These are phyloP conservation scores for Carcina quercana DNA, from an alignment of 2,888 invertebrate genomes.

Conservation along the genomic window DNA sequence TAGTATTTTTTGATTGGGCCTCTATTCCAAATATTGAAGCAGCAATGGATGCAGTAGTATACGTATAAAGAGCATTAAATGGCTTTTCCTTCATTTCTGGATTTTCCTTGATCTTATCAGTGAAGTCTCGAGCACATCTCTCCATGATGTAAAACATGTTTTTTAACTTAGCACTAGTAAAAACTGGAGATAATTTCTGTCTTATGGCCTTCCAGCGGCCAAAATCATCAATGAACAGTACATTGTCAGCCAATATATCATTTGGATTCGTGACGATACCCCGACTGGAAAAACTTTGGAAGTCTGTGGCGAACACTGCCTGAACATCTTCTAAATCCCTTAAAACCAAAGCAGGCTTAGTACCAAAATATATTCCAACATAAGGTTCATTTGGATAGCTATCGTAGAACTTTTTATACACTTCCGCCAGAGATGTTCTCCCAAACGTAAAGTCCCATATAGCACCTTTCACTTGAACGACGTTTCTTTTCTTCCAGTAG, in stretches of 20 bases:
- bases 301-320: conserved; percentile 37
- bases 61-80: conserved; percentile 37
- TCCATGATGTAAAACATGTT: conserved; percentile 53
- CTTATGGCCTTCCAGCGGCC: conserved; percentile 47
- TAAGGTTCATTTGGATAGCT: conserved; percentile 24
- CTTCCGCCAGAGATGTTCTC: not conserved
- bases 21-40: conserved; percentile 55
- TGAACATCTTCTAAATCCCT: conserved; percentile 41
- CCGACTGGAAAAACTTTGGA: conserved; percentile 40
- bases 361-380: conserved; percentile 34
- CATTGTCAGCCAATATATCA: conserved; percentile 40
- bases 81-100: conserved; percentile 25
- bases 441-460: not conserved
- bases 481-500: not conserved
- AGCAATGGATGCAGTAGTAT: conserved; percentile 43
- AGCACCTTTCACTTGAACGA: not conserved
- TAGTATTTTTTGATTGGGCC: conserved; percentile 30
- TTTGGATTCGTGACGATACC: conserved; percentile 34
- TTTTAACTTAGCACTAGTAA: conserved; percentile 46
- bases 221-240: conserved; percentile 40
- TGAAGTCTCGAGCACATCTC: conserved; percentile 41
- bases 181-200: conserved; percentile 49
- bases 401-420: conserved; percentile 29
- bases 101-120: conserved; percentile 27
- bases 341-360: conserved; percentile 32